These are phyloP conservation scores for Calidris pugnax DNA, from an alignment of 2,113 vertebrate species.

Conservation along the genomic window DNA sequence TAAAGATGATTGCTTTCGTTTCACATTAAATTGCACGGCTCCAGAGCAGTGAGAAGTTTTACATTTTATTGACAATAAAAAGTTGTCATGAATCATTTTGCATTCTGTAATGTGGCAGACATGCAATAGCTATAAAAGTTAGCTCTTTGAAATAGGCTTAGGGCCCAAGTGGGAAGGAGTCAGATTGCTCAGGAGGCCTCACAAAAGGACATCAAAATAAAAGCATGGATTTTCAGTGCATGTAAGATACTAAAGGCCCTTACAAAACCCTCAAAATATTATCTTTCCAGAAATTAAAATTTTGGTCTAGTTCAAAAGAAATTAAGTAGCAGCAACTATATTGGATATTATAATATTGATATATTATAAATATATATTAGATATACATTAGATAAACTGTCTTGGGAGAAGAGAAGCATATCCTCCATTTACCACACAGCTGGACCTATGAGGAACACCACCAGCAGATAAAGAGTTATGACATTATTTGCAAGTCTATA, in stretches of 20 bases:
- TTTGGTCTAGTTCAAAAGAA: not conserved
- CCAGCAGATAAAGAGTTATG: not conserved
- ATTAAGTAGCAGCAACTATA: not conserved
- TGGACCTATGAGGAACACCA: not conserved
- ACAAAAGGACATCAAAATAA: not conserved
- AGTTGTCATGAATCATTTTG: not conserved
- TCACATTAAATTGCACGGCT: not conserved
- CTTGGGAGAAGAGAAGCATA: not conserved
- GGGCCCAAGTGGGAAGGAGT: not conserved
- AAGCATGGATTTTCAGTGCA: not conserved
- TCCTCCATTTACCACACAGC: not conserved
- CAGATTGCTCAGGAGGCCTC: not conserved
- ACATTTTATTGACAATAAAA: not conserved
- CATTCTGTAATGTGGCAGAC: not conserved
- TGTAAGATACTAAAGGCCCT: not conserved
- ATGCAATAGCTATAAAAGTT: not conserved
- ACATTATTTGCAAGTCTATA: conserved; percentile 46
- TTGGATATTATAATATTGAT: not conserved
- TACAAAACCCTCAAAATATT: not conserved
- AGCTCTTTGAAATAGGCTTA: not conserved
- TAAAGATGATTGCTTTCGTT: not conserved
- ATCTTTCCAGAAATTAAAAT: not conserved
- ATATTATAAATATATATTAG: too few species aligned
- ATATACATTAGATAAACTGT: not conserved
- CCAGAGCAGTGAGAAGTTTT: not conserved